Base-by-base conservation (phyloP, 2,888 invertebrate genomes). In the Cantharis lateralis region DNA sequence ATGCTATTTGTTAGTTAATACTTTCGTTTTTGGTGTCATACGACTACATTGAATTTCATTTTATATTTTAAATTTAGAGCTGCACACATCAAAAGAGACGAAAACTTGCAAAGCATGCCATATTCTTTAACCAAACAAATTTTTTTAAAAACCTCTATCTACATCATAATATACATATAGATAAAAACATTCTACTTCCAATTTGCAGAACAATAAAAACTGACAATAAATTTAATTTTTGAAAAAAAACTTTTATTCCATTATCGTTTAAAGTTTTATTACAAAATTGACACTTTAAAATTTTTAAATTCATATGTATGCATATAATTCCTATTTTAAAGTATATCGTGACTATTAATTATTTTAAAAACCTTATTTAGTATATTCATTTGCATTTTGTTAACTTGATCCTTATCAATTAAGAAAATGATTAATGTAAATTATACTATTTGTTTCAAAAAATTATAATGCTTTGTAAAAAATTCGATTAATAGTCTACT, bases 1-100 rank as follows among this genome's bases (percentile, higher is more conserved):
- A 73, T 76, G 69, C 72, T 72, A 72, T 76, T 73, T 76, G 72
- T 66, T 76, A 71, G 72, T 76, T 73, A 76, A 70, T 73, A 66
- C 68, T 75, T 75, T 75, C 71, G 61, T 61, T 20, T 70, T 68
- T 70, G 48, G 48, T 48, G 48, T n/a, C 48, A 48, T 48, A 48
- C 48, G 48, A n/a, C 48, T 48, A 48, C 48, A 48, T 48, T 48
- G 48, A 48, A 48, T 48, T 48, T n/a, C 48, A 48, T 48, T 48
- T 48, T 48, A 48, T n/a, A 48, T 48, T 48, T 48, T n/a, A 48
- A 48, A 48, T 48, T 48, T 48, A 48, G n/a, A 48, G 7, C 13
- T 7, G n/a, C 1, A 1, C 5, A 48, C 48, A 48, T 48, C 48
- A 48, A 48, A 48, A 48, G 48, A 32, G 32, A 32, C 13, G 32